Evolutionary conservation across 2,113 vertebrate species (phyloP).

Genomic region (Galeopterus variegatus): DNA sequence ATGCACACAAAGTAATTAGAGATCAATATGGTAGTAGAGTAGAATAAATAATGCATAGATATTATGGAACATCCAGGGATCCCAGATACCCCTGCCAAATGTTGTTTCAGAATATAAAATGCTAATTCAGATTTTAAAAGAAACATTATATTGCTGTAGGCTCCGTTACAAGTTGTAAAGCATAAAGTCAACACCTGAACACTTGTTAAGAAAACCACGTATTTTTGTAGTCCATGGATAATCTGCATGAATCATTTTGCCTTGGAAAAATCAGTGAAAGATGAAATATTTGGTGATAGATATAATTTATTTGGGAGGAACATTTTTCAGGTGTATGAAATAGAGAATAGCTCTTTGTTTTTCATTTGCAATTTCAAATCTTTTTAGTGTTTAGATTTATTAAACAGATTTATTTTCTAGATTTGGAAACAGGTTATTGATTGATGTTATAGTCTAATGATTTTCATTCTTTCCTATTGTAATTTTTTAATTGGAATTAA

Average conservation of each 20-base stretch:
- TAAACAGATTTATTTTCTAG: too few species aligned
- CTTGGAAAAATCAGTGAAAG: conserved; percentile 32
- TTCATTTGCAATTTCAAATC: conserved; percentile 34
- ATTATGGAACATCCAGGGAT: conserved; percentile 1
- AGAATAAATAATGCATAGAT: conserved; percentile 43
- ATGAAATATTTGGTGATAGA: conserved; percentile 57
- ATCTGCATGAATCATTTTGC: conserved; percentile 55
- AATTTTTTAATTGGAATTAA: conserved; percentile 44
- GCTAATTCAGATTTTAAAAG: conserved; percentile 70
- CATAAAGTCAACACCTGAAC: conserved; percentile 58
- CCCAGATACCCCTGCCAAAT: not conserved
- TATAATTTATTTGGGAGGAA: conserved; percentile 35
- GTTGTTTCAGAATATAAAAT: conserved; percentile 50
- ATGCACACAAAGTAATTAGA: not conserved
- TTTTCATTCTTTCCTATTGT: conserved; percentile 33
- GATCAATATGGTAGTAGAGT: not conserved
- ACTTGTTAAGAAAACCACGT: conserved; percentile 56
- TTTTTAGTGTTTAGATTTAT: not conserved
- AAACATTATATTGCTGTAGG: conserved; percentile 1
- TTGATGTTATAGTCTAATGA: not conserved
- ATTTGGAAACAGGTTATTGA: conserved; percentile 60
- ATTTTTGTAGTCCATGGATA: conserved; percentile 54
- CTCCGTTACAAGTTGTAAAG: conserved; percentile 33
- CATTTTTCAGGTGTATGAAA: conserved; percentile 46
- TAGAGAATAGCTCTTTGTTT: conserved; percentile 24